These are phyloP conservation scores for Synanthedon formicaeformis DNA, from an alignment of 2,888 invertebrate genomes.

Conservation along the genomic window DNA sequence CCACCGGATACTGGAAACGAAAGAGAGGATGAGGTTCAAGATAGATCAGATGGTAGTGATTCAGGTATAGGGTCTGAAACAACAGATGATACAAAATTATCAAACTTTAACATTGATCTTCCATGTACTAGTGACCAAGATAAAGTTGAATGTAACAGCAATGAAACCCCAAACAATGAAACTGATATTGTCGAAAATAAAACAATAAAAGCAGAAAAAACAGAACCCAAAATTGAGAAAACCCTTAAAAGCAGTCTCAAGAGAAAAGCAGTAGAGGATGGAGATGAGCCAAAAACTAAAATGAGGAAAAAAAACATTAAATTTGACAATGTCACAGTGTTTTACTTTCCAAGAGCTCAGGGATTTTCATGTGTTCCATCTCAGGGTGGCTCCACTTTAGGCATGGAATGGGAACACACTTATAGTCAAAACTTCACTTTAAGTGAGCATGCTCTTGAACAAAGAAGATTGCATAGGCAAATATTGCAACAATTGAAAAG, in stretches of 20 bases:
- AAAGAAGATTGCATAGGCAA: conserved; percentile 87
- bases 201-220: conserved; percentile 15
- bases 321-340: conserved; percentile 94
- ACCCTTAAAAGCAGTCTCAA: conserved; percentile 75
- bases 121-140: conserved; percentile 35
- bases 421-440: conserved; percentile 84
- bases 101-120: conserved; percentile 41
- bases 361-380: conserved; percentile 94
- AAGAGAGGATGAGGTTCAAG: conserved; percentile 72
- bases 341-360: conserved; percentile 93
- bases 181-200: conserved; percentile 15
- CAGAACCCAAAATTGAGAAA: conserved; percentile 20
- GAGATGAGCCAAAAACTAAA: conserved; percentile 59
- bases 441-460: conserved; percentile 89
- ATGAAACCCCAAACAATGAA: conserved; percentile 11
- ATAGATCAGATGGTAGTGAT: conserved; percentile 85
- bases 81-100: conserved; percentile 67
- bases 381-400: conserved; percentile 90
- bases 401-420: conserved; percentile 84
- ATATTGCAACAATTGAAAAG: conserved; percentile 79
- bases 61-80: conserved; percentile 85
- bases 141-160: conserved; percentile 1
- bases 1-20: conserved; percentile 62
- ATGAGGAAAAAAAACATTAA: conserved; percentile 85
- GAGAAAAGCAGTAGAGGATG: conserved; percentile 63